These are phyloP conservation scores for Mus spicilegus DNA, from an alignment of 2,113 vertebrate species.

Conservation along the genomic window DNA sequence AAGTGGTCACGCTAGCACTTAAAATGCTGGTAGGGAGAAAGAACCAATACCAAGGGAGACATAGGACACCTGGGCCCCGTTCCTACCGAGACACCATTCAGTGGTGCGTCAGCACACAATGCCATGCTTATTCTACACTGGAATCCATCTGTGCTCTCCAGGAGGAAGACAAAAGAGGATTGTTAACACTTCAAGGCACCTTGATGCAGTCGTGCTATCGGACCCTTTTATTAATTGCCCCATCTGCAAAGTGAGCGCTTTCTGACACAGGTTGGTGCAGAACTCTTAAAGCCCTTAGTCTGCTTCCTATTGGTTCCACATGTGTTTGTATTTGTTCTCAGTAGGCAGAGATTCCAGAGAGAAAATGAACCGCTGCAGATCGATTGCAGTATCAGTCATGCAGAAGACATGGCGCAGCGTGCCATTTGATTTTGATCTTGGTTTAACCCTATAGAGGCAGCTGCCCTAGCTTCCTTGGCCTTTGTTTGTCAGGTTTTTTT, in stretches of 20 bases:
- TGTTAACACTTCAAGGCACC: constrained; percentile 89
- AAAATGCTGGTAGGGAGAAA: constrained; percentile 71
- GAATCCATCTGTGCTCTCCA: constrained; percentile 86
- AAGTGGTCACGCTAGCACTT: constrained; percentile 80
- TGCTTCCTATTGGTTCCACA: constrained; percentile 93
- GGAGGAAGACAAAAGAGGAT: constrained; percentile 89
- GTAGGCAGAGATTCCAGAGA: constrained; percentile 89
- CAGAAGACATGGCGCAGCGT: constrained; percentile 86
- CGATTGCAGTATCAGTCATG: constrained; percentile 90
- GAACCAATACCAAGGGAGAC: constrained; percentile 82
- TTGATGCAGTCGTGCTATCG: constrained; percentile 85
- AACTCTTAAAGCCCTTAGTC: constrained; percentile 86
- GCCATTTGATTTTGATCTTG: constrained; percentile 82
- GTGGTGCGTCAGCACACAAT: constrained; percentile 82
- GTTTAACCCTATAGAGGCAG: constrained; percentile 82
- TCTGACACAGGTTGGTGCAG: constrained; percentile 88
- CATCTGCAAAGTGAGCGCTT: constrained; percentile 90
- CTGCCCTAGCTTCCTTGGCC: neutral
- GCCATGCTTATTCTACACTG: constrained; percentile 83
- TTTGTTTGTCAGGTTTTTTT: constrained; percentile 10
- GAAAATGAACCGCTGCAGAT: constrained; percentile 91
- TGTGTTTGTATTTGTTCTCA: constrained; percentile 92
- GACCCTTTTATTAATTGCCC: constrained; percentile 89
- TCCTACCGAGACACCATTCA: constrained; percentile 81
- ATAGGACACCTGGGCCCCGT: constrained; percentile 86